Percentiles rank a stretch among this genome's conserved stretches.
Evolutionary conservation across 1,140 invertebrate species (phyloP).

Genomic region (Drosophila mauritiana): DNA sequence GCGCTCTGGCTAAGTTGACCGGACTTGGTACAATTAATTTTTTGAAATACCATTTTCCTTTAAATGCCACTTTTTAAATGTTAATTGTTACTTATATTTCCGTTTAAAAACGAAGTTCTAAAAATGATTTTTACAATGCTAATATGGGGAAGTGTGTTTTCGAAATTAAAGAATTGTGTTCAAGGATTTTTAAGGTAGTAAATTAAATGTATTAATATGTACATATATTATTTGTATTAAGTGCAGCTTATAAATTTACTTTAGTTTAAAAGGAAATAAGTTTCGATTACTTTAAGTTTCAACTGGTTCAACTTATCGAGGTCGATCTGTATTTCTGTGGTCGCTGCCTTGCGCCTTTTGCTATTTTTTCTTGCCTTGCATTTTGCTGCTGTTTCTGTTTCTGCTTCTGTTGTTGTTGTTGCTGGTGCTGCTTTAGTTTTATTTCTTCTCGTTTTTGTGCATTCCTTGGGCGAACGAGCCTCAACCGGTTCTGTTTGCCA

Average conservation of each 20-base stretch:
- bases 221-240: no score
- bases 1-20: not conserved
- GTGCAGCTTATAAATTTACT: no score
- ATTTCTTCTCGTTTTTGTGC: conserved; percentile 39
- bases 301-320: not conserved
- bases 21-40: not conserved
- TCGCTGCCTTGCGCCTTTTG: conserved; percentile 52
- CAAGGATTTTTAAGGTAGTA: no score
- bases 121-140: no score
- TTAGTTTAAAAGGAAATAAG: no score
- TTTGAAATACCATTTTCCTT: not conserved
- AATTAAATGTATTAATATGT: no score
- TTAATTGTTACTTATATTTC: not conserved
- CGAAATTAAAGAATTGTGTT: no score
- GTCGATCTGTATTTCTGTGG: conserved; percentile 28
- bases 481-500: conserved; percentile 66
- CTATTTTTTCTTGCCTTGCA: conserved; percentile 59
- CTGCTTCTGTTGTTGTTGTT: conserved; percentile 16
- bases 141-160: no score
- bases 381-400: conserved; percentile 44
- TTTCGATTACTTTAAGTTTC: no score
- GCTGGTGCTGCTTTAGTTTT: no score
- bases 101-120: no score
- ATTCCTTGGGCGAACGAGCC: conserved; percentile 64
- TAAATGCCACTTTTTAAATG: not conserved